Percentiles rank a stretch among this genome's conserved stretches.
Evolutionary conservation across 1,140 invertebrate genomes (phyloP).

Genomic region (Centruroides sculpturatus): DNA sequence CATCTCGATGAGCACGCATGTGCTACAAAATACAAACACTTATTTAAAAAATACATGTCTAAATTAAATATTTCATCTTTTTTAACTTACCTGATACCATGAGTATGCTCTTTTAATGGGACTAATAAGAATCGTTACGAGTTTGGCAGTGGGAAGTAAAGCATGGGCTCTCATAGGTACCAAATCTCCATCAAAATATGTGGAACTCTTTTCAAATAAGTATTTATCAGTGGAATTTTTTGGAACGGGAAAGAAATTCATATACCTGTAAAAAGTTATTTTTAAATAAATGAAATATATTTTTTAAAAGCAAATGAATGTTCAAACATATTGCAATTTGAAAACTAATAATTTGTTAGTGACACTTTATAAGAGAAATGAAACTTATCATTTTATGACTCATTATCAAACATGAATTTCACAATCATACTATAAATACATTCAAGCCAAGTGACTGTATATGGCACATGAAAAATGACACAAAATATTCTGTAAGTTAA

Average conservation of each 20-base stretch:
- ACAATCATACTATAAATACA: no score
- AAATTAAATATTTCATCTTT: no score
- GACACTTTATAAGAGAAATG: not conserved
- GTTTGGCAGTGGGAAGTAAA: conserved; percentile 76
- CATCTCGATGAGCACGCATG: conserved; percentile 76
- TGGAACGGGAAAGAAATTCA: conserved; percentile 76
- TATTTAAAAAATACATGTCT: no score
- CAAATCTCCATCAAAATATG: conserved; percentile 92
- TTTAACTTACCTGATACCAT: conserved; percentile 59
- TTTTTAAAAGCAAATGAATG: no score
- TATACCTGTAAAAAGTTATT: conserved; percentile 38
- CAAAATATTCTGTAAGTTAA: no score
- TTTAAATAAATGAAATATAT: no score
- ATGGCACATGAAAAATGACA: no score
- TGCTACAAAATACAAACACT: conserved; percentile 45
- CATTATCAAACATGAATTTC: no score
- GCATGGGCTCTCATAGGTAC: conserved; percentile 79
- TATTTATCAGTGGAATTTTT: conserved; percentile 48
- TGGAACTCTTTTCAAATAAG: conserved; percentile 96
- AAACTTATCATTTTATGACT: no score
- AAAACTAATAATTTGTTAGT: not conserved
- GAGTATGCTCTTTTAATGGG: conserved; percentile 92
- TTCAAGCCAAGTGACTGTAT: no score
- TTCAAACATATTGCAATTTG: not conserved
- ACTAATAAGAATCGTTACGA: conserved; percentile 84